phyloP scores from a whole-genome alignment of 35 echinoderm and acorn worm genomes.

The Nesometra sesokonis region DNA sequence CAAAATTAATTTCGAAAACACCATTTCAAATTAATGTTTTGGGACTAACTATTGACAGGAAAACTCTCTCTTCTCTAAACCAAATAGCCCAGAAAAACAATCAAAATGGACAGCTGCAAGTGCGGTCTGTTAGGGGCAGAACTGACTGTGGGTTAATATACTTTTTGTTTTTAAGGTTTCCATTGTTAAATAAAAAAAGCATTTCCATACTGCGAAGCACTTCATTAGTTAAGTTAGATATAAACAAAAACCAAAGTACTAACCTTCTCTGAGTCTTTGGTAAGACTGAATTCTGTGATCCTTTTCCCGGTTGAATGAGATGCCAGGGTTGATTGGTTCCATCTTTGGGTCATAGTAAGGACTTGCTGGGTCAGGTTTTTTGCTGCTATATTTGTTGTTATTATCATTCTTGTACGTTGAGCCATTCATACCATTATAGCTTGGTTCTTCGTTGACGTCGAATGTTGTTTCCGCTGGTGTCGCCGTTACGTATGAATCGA shows the following conservation, averaged over 20 bases:
- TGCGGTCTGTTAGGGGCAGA: too few relatives aligned
- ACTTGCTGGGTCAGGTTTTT: not conserved
- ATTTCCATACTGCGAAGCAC: too few relatives aligned
- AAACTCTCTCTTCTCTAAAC: too few relatives aligned
- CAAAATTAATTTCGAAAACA: too few relatives aligned
- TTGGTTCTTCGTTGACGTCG: not conserved
- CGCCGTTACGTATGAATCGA: not conserved
- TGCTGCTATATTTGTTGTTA: not conserved
- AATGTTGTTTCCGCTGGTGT: not conserved
- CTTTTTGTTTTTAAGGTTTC: too few relatives aligned
- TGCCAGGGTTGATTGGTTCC: not conserved
- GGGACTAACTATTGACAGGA: too few relatives aligned
- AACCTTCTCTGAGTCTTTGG: not conserved
- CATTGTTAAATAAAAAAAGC: too few relatives aligned
- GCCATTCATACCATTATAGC: not conserved
- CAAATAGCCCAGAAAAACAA: too few relatives aligned
- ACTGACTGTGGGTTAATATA: too few relatives aligned
- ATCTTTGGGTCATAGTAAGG: not conserved
- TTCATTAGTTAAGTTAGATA: too few relatives aligned
- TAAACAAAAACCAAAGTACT: not conserved
- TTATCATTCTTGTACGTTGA: not conserved
- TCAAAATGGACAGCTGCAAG: too few relatives aligned
- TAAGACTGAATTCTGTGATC: not conserved
- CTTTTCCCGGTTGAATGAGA: not conserved
- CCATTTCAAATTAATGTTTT: too few relatives aligned